A percentile compares a stretch with the other conserved stretches of the same genome.
These are phyloP conservation scores for Drosophila maculinotata DNA, from an alignment of 2,888 invertebrate species.

Conservation along the genomic window DNA sequence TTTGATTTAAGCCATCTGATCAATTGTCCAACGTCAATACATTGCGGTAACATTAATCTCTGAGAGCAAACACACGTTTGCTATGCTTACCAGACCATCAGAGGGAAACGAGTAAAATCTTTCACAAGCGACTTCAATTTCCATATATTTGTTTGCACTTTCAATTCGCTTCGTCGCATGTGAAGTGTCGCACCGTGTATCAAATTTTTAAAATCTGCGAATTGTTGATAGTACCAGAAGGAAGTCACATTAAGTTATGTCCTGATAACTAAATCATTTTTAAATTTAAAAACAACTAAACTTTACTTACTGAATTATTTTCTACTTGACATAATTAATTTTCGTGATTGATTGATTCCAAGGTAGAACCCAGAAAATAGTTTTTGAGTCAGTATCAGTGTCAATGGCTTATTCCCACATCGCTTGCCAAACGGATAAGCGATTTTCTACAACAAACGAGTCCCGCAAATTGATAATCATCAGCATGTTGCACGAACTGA, in stretches of 20 bases:
- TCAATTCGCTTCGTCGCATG: slow-evolving; percentile 42
- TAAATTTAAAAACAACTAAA: too few species aligned
- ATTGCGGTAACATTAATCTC: slow-evolving; percentile 58
- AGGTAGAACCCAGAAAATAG: too few species aligned
- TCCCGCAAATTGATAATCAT: slow-evolving; percentile 71
- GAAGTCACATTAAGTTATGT: too few species aligned
- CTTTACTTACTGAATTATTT: too few species aligned
- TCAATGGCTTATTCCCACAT: slow-evolving; percentile 3
- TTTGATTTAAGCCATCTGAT: slow-evolving; percentile 47
- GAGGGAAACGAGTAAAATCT: slow-evolving; percentile 31
- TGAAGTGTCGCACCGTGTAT: slow-evolving; percentile 27
- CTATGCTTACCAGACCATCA: background rate
- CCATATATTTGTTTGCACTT: slow-evolving; percentile 57
- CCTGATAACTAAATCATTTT: too few species aligned
- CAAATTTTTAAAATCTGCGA: background rate
- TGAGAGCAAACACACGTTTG: slow-evolving; percentile 25
- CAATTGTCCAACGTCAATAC: slow-evolving; percentile 55
- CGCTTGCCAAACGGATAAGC: slow-evolving; percentile 37
- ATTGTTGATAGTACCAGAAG: too few species aligned
- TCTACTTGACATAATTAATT: background rate
- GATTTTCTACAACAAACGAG: slow-evolving; percentile 56
- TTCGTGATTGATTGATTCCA: background rate
- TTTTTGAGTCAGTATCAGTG: slow-evolving; percentile 7
- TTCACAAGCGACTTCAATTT: slow-evolving; percentile 54
- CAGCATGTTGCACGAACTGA: slow-evolving; percentile 25